phyloP scores from a whole-genome alignment of 2,113 vertebrate genomes.

The Pungitius pungitius region DNA sequence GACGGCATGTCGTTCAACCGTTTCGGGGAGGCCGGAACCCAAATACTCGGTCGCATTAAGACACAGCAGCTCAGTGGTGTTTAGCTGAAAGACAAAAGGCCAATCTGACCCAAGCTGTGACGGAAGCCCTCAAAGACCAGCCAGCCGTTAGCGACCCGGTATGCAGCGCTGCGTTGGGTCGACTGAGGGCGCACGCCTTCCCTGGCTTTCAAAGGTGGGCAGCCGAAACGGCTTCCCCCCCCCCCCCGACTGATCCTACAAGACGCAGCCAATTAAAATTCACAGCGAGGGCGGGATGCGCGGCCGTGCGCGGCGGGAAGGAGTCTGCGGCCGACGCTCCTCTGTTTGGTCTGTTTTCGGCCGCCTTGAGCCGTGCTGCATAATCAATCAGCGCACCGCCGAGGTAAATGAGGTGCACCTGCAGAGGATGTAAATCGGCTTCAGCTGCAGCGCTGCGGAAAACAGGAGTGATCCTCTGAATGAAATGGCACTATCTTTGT shows the following conservation, averaged over 20 bases:
- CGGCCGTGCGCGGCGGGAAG: slow-evolving; percentile 26
- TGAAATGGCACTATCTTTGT: not conserved
- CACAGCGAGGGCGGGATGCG: not conserved
- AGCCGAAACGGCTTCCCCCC: slow-evolving; percentile 47
- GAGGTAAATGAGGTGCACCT: not conserved
- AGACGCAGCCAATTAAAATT: slow-evolving; percentile 61
- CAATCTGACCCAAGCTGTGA: slow-evolving; percentile 7
- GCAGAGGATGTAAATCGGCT: not conserved
- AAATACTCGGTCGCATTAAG: slow-evolving; percentile 4
- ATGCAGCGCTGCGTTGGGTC: slow-evolving; percentile 1
- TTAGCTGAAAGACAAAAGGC: not conserved
- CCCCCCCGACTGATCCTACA: slow-evolving; percentile 14
- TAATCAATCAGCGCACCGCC: slow-evolving; percentile 24
- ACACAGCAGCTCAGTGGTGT: not conserved
- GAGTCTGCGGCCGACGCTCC: not conserved
- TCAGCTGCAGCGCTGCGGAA: not conserved
- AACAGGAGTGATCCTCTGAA: not conserved
- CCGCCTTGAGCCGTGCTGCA: slow-evolving; percentile 14
- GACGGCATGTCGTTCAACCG: slow-evolving; percentile 7
- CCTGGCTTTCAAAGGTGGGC: slow-evolving; percentile 52
- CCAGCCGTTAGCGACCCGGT: slow-evolving; percentile 17
- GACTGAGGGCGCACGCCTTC: slow-evolving; percentile 25
- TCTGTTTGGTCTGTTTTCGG: slow-evolving; percentile 37
- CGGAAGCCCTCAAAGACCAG: slow-evolving; percentile 20
- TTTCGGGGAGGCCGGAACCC: not conserved